These are phyloP conservation scores for Gymnoscopelus microlampas DNA, from an alignment of 2,797 vertebrate genomes.

Conservation along the genomic window DNA sequence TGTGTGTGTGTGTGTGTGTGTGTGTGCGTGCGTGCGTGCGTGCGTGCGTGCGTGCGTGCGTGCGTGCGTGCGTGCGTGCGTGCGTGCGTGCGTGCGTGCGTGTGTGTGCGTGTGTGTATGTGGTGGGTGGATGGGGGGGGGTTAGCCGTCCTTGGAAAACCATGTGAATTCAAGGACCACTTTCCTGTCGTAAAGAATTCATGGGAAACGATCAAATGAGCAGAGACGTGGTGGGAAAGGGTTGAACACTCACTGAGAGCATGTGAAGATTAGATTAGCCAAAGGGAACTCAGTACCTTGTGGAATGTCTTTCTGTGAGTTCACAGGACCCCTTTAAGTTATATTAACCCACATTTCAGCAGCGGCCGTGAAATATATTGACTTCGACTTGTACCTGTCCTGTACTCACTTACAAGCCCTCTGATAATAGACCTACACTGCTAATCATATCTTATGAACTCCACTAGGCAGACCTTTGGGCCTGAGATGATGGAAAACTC, in stretches of 20 bases:
- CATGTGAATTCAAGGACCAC: conserved; percentile 21
- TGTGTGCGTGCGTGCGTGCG: too few species aligned
- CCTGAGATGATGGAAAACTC: neutral
- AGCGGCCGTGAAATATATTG: conserved; percentile 67
- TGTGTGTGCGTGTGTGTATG: too few species aligned
- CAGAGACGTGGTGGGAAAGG: neutral
- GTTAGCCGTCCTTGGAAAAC: too few species aligned
- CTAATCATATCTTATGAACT: neutral
- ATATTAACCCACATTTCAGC: conserved; percentile 29
- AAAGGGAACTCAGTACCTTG: conserved; percentile 9
- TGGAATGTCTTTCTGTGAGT: too few species aligned
- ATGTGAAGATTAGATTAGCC: conserved; percentile 56
- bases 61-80: too few species aligned
- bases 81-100: too few species aligned
- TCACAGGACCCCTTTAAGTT: too few species aligned
- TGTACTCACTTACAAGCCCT: conserved; percentile 27
- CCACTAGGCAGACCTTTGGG: too few species aligned
- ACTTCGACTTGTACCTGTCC: conserved; percentile 29
- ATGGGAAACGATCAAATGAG: conserved; percentile 67
- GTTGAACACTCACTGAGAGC: conserved; percentile 42
- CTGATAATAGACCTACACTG: neutral
- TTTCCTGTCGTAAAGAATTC: conserved; percentile 42
- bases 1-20: too few species aligned
- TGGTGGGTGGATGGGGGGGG: too few species aligned
- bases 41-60: too few species aligned